Base-by-base conservation (phyloP, 2,888 invertebrate genomes). In the Entomobrya multifasciata region DNA sequence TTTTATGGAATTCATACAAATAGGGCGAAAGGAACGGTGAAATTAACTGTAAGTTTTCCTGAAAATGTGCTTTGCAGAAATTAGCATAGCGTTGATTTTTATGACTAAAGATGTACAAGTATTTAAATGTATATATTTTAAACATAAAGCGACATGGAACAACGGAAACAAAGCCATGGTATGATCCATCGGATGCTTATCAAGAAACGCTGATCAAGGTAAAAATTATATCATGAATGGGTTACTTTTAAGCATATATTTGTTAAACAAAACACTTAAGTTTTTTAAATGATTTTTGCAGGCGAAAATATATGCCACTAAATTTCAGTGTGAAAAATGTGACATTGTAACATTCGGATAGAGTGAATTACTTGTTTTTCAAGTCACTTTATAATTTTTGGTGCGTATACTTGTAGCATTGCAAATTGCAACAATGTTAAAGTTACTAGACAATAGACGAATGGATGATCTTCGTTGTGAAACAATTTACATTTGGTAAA, bases 1-100 rank as follows among this genome's bases (percentile, higher is more conserved):
- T 72, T 22, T 20, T 81, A 81, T 17, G 81, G 72, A 11, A 81
- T 81, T 81, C 17, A 57, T 0, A 47, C 8, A 44, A 57, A 44
- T 15, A 67, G 22, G n/a, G 67, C 22, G 0, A 67, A 20, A 20
- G 67, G 67, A 67, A 67, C 67, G 3, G 67, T 67, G 6, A 67
- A 67, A 20, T 20, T 67, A 41, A 41, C 17, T 25, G 78, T 78
- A 65, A 47, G 25, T 25, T 22, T 36, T 20, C 17, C 6, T 10
- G 13, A 62, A 5, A 5, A 17, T 1, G 15, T n/a, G 65, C n/a
- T n/a, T 41, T 20, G 13, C 65, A 36, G 1, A 30, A 20, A 17
- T n/a, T n/a, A n/a, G n/a, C n/a, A n/a, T n/a, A n/a, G n/a, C n/a
- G n/a, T n/a, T n/a, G n/a, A n/a, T n/a, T n/a, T n/a, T n/a, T n/a